phyloP scores from a whole-genome alignment of 2,113 vertebrate species.

The Charina bottae region DNA sequence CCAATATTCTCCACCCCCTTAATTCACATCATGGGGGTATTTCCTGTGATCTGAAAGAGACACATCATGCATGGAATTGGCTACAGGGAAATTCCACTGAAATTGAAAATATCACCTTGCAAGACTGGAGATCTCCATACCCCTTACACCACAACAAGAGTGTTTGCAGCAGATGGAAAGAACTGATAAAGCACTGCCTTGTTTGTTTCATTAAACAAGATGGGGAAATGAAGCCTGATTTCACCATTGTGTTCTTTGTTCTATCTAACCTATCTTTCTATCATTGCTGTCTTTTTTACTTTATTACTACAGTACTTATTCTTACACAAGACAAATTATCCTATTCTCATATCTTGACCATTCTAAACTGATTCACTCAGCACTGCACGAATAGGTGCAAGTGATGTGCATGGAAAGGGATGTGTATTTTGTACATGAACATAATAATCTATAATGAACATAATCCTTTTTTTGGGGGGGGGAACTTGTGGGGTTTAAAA shows the following conservation, averaged over 20 bases:
- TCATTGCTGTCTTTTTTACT: neutral
- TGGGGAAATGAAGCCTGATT: neutral
- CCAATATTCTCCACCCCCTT: neutral
- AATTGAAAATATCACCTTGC: neutral
- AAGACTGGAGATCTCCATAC: neutral
- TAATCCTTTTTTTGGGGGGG: neutral
- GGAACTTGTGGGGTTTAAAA: neutral
- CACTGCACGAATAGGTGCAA: neutral
- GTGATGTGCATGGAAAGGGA: neutral
- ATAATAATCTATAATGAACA: neutral
- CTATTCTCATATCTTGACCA: too few relatives aligned
- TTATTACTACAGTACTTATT: neutral
- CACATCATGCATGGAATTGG: neutral
- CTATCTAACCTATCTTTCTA: too few relatives aligned
- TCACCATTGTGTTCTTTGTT: neutral
- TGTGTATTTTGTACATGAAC: neutral
- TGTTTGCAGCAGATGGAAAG: neutral
- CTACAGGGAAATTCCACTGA: neutral
- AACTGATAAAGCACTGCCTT: neutral
- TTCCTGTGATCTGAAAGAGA: neutral
- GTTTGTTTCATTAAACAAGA: neutral
- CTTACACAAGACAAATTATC: neutral
- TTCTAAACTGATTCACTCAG: neutral
- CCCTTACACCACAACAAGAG: neutral
- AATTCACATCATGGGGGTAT: neutral